These are phyloP conservation scores for Drosophila diplacantha DNA, from an alignment of 2,888 invertebrate genomes.

Conservation along the genomic window DNA sequence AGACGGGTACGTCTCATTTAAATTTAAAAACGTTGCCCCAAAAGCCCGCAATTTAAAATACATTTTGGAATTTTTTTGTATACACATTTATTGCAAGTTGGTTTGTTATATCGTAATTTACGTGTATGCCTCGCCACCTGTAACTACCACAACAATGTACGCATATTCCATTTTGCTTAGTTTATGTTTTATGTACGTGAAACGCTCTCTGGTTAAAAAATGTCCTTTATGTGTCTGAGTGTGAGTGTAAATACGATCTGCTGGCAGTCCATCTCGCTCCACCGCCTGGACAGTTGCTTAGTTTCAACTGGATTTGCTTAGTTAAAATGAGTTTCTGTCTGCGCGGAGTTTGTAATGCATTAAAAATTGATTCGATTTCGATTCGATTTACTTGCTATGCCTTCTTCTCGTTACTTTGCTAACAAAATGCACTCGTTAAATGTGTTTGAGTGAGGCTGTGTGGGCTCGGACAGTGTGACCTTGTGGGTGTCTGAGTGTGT, in stretches of 20 bases:
- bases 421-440: slow-evolving; percentile 55
- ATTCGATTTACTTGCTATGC: slow-evolving; percentile 16
- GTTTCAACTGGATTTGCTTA: slow-evolving; percentile 13
- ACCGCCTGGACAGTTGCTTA: slow-evolving; percentile 25
- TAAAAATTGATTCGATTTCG: slow-evolving; percentile 39
- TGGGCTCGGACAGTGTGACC: slow-evolving; percentile 29
- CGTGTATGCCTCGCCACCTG: slow-evolving; percentile 55
- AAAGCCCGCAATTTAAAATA: not conserved
- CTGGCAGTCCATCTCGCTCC: not conserved
- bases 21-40: not conserved
- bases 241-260: slow-evolving; percentile 31
- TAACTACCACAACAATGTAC: slow-evolving; percentile 76
- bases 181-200: slow-evolving; percentile 42
- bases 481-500: slow-evolving; percentile 15
- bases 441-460: slow-evolving; percentile 28
- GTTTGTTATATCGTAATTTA: slow-evolving; percentile 63
- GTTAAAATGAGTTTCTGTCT: slow-evolving; percentile 17
- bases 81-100: slow-evolving; percentile 77
- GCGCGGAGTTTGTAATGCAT: slow-evolving; percentile 27
- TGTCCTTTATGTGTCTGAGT: slow-evolving; percentile 1
- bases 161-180: slow-evolving; percentile 49
- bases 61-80: slow-evolving; percentile 58
- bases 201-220: slow-evolving; percentile 33
- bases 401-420: slow-evolving; percentile 29
- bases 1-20: not conserved